phyloP scores from a whole-genome alignment of 2,888 invertebrate species.

The Agrochola litura region DNA sequence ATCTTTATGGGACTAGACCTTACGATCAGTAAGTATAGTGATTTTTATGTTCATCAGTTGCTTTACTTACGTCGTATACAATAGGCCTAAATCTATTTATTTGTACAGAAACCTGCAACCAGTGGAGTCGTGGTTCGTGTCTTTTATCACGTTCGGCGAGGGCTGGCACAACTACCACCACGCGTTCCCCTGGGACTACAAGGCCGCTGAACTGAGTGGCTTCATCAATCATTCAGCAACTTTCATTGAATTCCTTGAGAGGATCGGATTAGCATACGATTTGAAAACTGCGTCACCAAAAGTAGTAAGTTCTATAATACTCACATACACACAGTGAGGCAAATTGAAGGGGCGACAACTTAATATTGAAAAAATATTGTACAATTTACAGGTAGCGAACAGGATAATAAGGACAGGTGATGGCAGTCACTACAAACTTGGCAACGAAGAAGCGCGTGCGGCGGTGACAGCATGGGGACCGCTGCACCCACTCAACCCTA shows the following conservation, averaged over 20 bases:
- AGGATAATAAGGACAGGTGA: too few relatives aligned
- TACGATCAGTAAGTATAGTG: conserved; percentile 92
- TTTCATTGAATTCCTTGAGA: conserved; percentile 91
- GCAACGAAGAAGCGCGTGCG: too few relatives aligned
- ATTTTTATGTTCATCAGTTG: neutral
- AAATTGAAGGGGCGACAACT: neutral
- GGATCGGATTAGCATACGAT: conserved; percentile 89
- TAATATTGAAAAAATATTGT: neutral
- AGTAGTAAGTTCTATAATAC: conserved; percentile 72
- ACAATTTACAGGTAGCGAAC: conserved; percentile 68
- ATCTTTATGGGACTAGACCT: conserved; percentile 94
- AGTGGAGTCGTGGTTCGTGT: conserved; percentile 93
- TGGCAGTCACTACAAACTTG: too few relatives aligned
- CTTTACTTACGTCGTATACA: neutral
- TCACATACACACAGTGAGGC: neutral
- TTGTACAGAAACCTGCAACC: conserved; percentile 93
- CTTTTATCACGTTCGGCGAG: conserved; percentile 93
- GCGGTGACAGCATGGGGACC: too few relatives aligned
- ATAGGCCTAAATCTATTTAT: neutral
- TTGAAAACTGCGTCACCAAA: conserved; percentile 69
- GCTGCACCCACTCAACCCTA: too few relatives aligned
- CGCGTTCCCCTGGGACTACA: conserved; percentile 97
- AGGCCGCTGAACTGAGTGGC: conserved; percentile 94
- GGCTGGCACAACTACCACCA: conserved; percentile 99
- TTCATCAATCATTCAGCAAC: conserved; percentile 91